phyloP scores from a whole-genome alignment of 2,797 vertebrate species.

The Carapus acus region DNA sequence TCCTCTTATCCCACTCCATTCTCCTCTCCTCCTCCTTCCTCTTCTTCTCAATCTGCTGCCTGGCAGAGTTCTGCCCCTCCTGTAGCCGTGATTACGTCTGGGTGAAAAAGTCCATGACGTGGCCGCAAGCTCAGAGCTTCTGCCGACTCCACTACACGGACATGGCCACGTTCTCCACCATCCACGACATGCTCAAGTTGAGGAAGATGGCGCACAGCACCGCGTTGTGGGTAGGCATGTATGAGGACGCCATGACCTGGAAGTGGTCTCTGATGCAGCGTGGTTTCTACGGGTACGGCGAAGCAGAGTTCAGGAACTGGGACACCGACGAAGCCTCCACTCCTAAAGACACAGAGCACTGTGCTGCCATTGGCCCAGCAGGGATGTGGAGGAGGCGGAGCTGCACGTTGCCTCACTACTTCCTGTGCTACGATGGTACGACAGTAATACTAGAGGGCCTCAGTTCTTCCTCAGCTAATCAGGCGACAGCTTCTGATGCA shows the following conservation, averaged over 20 bases:
- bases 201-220: not conserved
- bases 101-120: conserved; percentile 7
- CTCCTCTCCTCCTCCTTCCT: too few species aligned
- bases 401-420: conserved; percentile 9
- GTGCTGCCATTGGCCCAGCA: conserved; percentile 3
- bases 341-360: not conserved
- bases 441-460: too few species aligned
- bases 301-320: conserved; percentile 21
- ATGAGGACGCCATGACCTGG: conserved; percentile 10
- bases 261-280: conserved; percentile 4
- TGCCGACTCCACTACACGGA: conserved; percentile 9
- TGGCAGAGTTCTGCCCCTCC: conserved; percentile 6
- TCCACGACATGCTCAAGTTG: conserved; percentile 8
- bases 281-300: not conserved
- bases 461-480: too few species aligned
- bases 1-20: too few species aligned
- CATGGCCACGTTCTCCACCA: not conserved
- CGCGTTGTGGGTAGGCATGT: conserved; percentile 30
- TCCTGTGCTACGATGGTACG: conserved; percentile 29
- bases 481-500: not conserved
- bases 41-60: too few species aligned
- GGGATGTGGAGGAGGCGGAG: conserved; percentile 20
- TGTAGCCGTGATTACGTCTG: conserved; percentile 13
- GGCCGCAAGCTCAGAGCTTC: conserved; percentile 22
- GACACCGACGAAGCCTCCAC: not conserved